Evolutionary conservation across 1,140 invertebrate genomes (phyloP), one percentile per base, ranked within the genome.

Genomic region (Diplogasteroides magnus): DNA sequence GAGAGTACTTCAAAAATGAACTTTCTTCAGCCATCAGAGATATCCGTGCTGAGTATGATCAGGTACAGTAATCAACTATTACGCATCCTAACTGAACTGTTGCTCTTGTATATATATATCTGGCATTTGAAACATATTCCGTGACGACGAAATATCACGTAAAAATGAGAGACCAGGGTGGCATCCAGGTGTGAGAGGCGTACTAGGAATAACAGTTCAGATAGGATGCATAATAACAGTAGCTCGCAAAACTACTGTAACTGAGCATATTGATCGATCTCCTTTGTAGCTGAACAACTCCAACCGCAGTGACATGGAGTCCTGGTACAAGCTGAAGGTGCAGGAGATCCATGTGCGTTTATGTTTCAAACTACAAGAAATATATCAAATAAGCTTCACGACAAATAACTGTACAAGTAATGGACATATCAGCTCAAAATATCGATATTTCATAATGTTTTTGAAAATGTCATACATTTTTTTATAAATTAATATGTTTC

Each of bases 31-130:
- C 85, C 26, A 86, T 86, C 68, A 73, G 85, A 32, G 86, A 86
- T 70, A 86, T 86, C 68, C 85, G 86, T 69, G 78, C 79, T 37
- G 86, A 86, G 72, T 86, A 86, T 72, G 86, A 86, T 31, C 64
- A 67, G 31, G n/a, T 72, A 23, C 14, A 61, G 13, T 26, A 13
- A 28, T 59, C 11, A 64, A 19, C 23, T 59, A 62, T 23, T 59
- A n/a, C n/a, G n/a, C n/a, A n/a, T n/a, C n/a, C n/a, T n/a, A n/a
- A n/a, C n/a, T n/a, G n/a, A n/a, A n/a, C n/a, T 48, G 6, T 48
- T 48, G 37, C 37, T 11, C 19, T 48, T 48, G 6, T 48, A 61
- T 61, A 61, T n/a, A 61, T 26, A 11, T 26, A 26, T 6, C 15
- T 31, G 6, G n/a, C n/a, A n/a, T n/a, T 84, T 83, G 83, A 83